Evolutionary conservation across 2,888 invertebrate species (phyloP).

Genomic region (Phyllotreta striolata): DNA sequence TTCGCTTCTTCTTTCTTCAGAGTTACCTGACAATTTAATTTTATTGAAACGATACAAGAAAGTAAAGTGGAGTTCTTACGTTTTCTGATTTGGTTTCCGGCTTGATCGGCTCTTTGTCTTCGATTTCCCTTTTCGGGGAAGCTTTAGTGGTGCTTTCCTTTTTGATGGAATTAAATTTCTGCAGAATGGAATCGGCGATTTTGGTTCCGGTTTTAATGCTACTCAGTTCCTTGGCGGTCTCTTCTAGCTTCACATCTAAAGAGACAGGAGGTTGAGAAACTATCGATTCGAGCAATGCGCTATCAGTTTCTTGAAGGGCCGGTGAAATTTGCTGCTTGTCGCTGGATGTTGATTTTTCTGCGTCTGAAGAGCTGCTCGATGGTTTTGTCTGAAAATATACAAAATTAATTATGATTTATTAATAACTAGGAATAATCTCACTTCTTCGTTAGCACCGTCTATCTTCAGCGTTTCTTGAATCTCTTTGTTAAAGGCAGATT

Average conservation of each 20-base stretch:
- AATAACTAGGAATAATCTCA: constrained; percentile 50
- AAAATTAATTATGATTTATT: not conserved
- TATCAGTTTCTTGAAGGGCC: constrained; percentile 59
- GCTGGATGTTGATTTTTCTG: constrained; percentile 19
- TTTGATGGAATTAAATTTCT: constrained; percentile 58
- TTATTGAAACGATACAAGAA: too few species aligned
- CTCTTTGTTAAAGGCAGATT: constrained; percentile 31
- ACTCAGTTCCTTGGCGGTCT: constrained; percentile 56
- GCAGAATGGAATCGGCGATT: constrained; percentile 59
- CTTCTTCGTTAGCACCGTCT: constrained; percentile 48
- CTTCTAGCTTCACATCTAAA: constrained; percentile 50
- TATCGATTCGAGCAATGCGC: constrained; percentile 56
- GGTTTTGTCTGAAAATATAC: constrained; percentile 19
- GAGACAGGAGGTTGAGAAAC: constrained; percentile 50
- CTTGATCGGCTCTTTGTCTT: constrained; percentile 39
- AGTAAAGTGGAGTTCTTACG: constrained; percentile 4
- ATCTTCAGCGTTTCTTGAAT: constrained; percentile 35
- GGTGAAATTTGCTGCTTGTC: constrained; percentile 53
- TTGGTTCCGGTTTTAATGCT: constrained; percentile 58
- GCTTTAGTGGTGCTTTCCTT: constrained; percentile 48
- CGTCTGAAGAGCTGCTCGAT: not conserved
- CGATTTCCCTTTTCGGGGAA: constrained; percentile 49
- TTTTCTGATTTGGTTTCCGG: constrained; percentile 21
- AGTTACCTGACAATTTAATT: not conserved
- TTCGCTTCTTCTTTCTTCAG: constrained; percentile 32